phyloP scores from a whole-genome alignment of 2,888 invertebrate genomes.

The Odontomyia ornata region DNA sequence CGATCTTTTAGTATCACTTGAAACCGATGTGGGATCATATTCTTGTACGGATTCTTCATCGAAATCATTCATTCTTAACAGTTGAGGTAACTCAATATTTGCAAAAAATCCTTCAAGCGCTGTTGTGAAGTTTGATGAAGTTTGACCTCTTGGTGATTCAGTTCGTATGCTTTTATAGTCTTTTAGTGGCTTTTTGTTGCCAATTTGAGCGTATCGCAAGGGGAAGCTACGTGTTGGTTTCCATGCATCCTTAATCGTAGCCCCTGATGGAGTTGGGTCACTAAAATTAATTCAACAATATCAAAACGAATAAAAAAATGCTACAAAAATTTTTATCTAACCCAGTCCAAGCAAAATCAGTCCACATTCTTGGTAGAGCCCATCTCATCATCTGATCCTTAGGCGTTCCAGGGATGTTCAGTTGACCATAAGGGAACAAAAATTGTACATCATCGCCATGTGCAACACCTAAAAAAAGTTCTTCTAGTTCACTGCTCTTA shows the following conservation, averaged over 20 bases:
- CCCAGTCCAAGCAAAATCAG: slow-evolving; percentile 28
- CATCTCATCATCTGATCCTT: slow-evolving; percentile 18
- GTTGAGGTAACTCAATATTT: background rate
- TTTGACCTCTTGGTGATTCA: background rate
- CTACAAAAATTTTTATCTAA: background rate
- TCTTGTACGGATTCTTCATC: background rate
- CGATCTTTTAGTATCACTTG: background rate
- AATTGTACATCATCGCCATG: slow-evolving; percentile 22
- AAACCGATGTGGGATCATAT: background rate
- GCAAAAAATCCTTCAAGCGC: background rate
- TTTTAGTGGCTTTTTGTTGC: background rate
- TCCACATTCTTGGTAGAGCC: slow-evolving; percentile 31
- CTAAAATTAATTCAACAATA: background rate
- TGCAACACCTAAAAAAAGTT: slow-evolving; percentile 8
- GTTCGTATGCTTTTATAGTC: background rate
- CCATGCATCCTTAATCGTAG: background rate
- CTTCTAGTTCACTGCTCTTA: background rate
- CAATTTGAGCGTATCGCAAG: slow-evolving; percentile 3
- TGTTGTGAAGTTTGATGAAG: background rate
- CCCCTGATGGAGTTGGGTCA: background rate
- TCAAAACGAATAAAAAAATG: background rate
- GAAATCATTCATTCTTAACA: background rate
- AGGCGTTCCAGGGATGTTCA: background rate
- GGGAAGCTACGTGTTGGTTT: background rate
- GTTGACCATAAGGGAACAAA: slow-evolving; percentile 16